phyloP scores from a whole-genome alignment of 1,140 invertebrate species.

The Drosophila albomicans region DNA sequence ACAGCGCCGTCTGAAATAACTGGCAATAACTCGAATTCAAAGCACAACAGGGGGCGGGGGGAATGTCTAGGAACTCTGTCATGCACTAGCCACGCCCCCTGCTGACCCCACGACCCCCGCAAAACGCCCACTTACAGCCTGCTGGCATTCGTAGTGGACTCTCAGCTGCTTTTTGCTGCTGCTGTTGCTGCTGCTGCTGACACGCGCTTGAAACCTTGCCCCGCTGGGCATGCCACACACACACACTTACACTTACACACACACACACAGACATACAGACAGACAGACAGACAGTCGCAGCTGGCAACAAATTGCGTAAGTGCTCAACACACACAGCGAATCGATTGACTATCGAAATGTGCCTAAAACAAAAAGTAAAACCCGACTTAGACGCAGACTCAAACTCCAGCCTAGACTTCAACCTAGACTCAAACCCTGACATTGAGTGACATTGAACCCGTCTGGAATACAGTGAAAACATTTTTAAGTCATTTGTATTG shows the following conservation, averaged over 20 bases:
- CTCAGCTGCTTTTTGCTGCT: constrained; percentile 8
- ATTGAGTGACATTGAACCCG: too few species aligned
- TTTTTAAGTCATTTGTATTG: too few species aligned
- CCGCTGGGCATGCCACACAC: constrained; percentile 58
- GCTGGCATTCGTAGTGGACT: neutral
- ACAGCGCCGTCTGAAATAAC: constrained; percentile 26
- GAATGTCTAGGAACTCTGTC: constrained; percentile 63
- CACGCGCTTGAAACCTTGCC: constrained; percentile 66
- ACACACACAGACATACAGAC: too few species aligned
- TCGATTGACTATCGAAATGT: constrained; percentile 31
- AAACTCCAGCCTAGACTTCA: neutral
- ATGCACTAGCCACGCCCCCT: constrained; percentile 41
- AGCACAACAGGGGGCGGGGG: constrained; percentile 55
- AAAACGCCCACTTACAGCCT: neutral
- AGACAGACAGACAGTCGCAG: constrained; percentile 7
- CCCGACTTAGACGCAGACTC: constrained; percentile 38
- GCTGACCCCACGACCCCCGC: constrained; percentile 22
- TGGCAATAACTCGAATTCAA: constrained; percentile 79
- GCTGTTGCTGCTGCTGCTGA: constrained; percentile 75
- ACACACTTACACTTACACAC: too few species aligned
- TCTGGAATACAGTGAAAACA: too few species aligned
- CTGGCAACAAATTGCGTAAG: constrained; percentile 72
- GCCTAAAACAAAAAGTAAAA: constrained; percentile 12
- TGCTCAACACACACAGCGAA: constrained; percentile 50
- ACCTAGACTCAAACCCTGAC: neutral